Base-by-base conservation (phyloP, 2,113 vertebrate genomes). In the Vidua macroura region DNA sequence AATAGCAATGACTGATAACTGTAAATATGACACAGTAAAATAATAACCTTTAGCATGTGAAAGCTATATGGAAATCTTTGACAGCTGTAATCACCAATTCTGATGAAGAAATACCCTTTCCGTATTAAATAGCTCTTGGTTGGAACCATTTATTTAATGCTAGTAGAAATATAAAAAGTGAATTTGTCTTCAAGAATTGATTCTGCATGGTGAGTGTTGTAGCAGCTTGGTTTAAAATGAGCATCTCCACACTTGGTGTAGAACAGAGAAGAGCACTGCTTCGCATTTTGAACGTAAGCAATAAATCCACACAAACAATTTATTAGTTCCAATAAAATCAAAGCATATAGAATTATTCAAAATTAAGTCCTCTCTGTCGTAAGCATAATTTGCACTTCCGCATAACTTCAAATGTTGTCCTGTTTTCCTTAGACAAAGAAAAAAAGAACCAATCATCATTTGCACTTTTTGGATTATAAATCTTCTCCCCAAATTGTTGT, bases 271-370 rank as follows among this genome's bases (percentile, higher is more conserved):
- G n/a, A 73, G 44, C 7, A 4, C 18, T 48, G n/a, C 53, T 69
- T 72, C 53, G 37, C 6, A 7, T 83, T 92, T 82, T 70, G 52
- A 91, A 63, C n/a, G 30, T 13, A 51, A 69, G 70, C 52, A 59
- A 51, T 73, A 83, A 89, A 81, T 60, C 55, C 62, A 70, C 37
- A 66, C 51, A 81, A 78, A 85, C 51, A 51, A 84, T 84, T 48
- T 89, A 79, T 89, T 85, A 82, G 53, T 80, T 80, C 27, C 8
- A 95, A 90, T 77, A 87, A 96, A 95, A 91, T 70, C 63, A 90
- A 92, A 95, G 67, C 9, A 14, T 35, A 67, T 52, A 70, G 55
- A 90, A 83, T 73, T 59, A 74, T 39, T 92, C 67, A 76, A 85
- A 94, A 87, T 69, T 1, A 87, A 66, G 25, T 33, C 58, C 16